Conservation (phyloP, 2,888 invertebrate genomes). For the Thereva nobilitata region DNA sequence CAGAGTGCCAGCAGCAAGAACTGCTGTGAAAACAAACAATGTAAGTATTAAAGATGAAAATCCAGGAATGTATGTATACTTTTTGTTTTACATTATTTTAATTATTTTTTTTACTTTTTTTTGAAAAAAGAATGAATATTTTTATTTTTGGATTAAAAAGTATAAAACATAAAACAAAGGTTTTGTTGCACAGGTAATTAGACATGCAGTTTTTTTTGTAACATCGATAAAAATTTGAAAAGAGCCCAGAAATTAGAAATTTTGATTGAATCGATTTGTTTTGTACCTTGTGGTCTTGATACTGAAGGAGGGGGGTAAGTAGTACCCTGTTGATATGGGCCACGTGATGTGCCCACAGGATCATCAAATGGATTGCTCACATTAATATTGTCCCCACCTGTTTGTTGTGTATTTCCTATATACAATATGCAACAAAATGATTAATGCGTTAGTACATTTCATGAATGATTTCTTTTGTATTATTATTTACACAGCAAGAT, state of each 20-base stretch:
- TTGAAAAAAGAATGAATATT: no score
- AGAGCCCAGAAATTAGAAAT: conserved; percentile 14
- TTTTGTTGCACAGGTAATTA: no score
- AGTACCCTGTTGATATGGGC: conserved; percentile 56
- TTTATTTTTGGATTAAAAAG: no score
- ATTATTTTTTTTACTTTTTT: no score
- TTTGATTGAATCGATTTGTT: conserved; percentile 20
- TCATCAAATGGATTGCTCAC: conserved; percentile 87
- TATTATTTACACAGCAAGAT: no score
- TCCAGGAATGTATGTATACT: no score
- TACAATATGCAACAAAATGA: conserved; percentile 23
- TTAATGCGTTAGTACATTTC: conserved; percentile 11
- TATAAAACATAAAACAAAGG: no score
- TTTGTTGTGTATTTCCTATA: conserved; percentile 52
- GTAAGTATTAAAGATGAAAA: no score
- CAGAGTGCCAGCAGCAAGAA: no score
- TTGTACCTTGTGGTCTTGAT: conserved; percentile 58
- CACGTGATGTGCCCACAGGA: conserved; percentile 57
- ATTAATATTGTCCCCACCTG: conserved; percentile 74
- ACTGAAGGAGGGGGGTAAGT: conserved; percentile 55
- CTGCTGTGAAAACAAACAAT: no score
- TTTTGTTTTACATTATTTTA: no score
- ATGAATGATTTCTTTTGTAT: conserved; percentile 1
- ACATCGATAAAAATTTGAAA: conserved; percentile 6
- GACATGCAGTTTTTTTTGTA: no score